Conservation (phyloP, 2,113 vertebrate species). For the Lamprotornis superbus region DNA sequence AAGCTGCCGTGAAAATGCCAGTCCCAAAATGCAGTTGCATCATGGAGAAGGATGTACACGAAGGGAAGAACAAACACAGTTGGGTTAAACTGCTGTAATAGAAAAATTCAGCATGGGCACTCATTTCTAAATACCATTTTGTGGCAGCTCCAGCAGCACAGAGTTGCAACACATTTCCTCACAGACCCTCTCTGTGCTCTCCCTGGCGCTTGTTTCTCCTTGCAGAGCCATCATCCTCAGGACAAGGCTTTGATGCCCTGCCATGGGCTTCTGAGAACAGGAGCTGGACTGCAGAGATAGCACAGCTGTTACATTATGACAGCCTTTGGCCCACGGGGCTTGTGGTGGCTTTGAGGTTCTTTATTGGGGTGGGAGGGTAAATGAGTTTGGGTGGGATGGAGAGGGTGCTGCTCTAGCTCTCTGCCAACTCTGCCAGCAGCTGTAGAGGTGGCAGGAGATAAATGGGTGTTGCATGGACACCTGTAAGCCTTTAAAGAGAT, state of each 20-base stretch:
- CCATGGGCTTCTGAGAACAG: background rate
- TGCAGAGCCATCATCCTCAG: fast-evolving
- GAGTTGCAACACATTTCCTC: background rate
- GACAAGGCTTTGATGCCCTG: background rate
- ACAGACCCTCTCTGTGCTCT: background rate
- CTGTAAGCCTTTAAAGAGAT: background rate
- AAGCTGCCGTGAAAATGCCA: background rate
- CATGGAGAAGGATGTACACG: background rate
- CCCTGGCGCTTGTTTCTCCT: fast-evolving
- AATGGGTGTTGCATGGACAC: fast-evolving
- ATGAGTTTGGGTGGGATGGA: background rate
- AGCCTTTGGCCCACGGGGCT: background rate
- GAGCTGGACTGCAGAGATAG: background rate
- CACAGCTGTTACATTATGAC: background rate
- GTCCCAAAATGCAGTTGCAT: background rate
- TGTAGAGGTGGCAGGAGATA: background rate
- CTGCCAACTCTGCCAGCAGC: background rate
- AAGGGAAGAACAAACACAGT: background rate
- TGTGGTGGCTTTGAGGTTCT: background rate
- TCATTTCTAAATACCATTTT: background rate
- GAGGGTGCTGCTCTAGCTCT: background rate
- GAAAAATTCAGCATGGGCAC: background rate
- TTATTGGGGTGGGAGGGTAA: background rate
- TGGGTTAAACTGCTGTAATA: background rate
- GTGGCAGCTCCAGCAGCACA: background rate